Conservation (phyloP, 2,888 invertebrate species). For the Diarsia mendica region DNA sequence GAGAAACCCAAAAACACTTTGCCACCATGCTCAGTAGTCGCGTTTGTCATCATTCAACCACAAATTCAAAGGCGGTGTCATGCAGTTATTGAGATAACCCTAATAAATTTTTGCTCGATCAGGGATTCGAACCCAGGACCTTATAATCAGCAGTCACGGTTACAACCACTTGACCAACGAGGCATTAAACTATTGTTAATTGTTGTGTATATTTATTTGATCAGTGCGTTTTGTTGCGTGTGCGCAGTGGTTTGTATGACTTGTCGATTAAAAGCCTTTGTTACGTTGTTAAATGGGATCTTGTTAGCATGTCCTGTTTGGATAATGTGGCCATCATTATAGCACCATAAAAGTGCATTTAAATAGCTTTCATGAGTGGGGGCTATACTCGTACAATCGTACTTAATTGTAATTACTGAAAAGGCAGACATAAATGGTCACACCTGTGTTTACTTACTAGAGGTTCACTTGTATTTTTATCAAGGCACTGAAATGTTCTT, state of each 20-base stretch:
- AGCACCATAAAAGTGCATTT: neutral
- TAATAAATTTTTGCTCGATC: neutral
- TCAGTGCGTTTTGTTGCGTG: slow-evolving; percentile 28
- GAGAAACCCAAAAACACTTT: too few species aligned
- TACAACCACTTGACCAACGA: neutral
- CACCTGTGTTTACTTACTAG: neutral
- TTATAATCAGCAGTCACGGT: neutral
- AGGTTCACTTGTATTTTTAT: neutral
- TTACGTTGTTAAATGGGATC: slow-evolving; percentile 23
- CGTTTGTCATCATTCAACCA: neutral
- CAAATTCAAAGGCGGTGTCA: neutral
- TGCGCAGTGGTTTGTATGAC: slow-evolving; percentile 25
- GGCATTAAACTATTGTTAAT: slow-evolving; percentile 32
- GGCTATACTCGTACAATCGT: neutral
- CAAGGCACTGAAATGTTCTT: neutral
- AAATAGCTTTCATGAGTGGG: neutral
- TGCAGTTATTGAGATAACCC: neutral
- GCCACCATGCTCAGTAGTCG: too few species aligned
- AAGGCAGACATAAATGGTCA: neutral
- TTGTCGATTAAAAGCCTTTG: slow-evolving; percentile 32
- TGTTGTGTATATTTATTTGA: slow-evolving; percentile 43
- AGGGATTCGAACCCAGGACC: neutral
- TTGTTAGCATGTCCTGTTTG: slow-evolving; percentile 32
- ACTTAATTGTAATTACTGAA: neutral
- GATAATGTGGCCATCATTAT: neutral